Percentiles rank a stretch among this genome's conserved stretches.
Evolutionary conservation across 1,140 invertebrate species (phyloP).

Genomic region (Yoshiicerus persimilis): DNA sequence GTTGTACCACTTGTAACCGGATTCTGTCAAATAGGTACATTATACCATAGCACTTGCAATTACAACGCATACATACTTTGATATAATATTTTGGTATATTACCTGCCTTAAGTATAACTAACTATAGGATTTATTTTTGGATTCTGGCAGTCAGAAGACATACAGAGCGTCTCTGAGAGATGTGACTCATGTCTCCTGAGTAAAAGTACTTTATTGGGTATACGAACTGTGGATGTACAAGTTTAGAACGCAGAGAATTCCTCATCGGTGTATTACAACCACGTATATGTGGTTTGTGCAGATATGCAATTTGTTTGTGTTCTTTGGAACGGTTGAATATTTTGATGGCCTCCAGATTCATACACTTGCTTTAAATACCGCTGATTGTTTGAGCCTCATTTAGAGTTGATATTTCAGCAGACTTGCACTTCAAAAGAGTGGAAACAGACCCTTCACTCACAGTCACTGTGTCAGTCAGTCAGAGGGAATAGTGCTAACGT

Average conservation of each 20-base stretch:
- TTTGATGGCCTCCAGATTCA: not conserved
- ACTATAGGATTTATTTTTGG: not conserved
- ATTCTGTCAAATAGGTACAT: not conserved
- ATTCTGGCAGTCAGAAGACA: not conserved
- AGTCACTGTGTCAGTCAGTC: not conserved
- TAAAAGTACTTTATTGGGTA: slow-evolving; percentile 8
- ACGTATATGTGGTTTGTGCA: not conserved
- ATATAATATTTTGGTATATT: not conserved
- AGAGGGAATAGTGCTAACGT: too few relatives aligned
- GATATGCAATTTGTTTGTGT: not conserved
- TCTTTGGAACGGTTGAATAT: not conserved
- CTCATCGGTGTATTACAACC: not conserved
- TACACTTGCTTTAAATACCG: not conserved
- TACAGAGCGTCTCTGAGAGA: not conserved
- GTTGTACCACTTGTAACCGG: not conserved
- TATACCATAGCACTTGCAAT: not conserved
- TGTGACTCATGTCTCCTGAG: not conserved
- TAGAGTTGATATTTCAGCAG: not conserved
- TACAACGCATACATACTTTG: not conserved
- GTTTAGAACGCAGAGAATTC: not conserved
- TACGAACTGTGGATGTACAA: not conserved
- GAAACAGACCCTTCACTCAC: not conserved
- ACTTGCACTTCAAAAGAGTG: not conserved
- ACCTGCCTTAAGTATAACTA: not conserved
- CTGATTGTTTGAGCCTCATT: not conserved